Evolutionary conservation across 2,113 vertebrate species (phyloP).

Genomic region (Vulpes ferrilata): DNA sequence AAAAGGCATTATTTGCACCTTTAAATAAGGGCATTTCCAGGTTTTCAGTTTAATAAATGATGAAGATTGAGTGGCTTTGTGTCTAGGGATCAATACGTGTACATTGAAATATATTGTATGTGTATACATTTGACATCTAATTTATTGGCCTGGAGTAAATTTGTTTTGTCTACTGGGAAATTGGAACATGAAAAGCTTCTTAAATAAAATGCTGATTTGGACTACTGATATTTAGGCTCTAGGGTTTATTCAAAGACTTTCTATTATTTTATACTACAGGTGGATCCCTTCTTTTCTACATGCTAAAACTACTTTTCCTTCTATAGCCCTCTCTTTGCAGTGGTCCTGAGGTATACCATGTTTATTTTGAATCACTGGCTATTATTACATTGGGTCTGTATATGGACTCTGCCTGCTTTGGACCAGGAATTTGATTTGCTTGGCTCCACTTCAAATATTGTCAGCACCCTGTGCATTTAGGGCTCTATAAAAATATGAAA

Average conservation of each 20-base stretch:
- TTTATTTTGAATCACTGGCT: slow-evolving; percentile 59
- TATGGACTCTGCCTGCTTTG: slow-evolving; percentile 54
- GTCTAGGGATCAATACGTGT: neutral
- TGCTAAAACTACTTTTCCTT: neutral
- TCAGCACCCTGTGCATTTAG: slow-evolving; percentile 73
- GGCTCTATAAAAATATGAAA: slow-evolving; percentile 77
- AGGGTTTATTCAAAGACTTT: neutral
- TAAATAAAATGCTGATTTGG: slow-evolving; percentile 51
- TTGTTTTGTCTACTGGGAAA: slow-evolving; percentile 37
- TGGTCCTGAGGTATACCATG: neutral
- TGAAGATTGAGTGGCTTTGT: neutral
- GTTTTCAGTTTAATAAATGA: slow-evolving; percentile 30
- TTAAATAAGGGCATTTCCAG: slow-evolving; percentile 33
- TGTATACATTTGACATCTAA: slow-evolving; percentile 13
- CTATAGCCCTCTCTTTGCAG: neutral
- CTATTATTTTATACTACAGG: slow-evolving; percentile 31
- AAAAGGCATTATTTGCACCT: slow-evolving; percentile 45
- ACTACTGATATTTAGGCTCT: slow-evolving; percentile 27
- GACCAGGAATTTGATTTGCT: slow-evolving; percentile 64
- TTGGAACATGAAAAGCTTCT: neutral
- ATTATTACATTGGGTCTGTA: neutral
- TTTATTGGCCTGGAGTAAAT: neutral
- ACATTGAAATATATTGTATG: neutral
- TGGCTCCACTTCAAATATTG: slow-evolving; percentile 75
- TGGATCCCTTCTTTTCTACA: slow-evolving; percentile 42